Percentiles rank a stretch among this genome's conserved stretches.
Evolutionary conservation across 2,113 vertebrate species (phyloP).

Genomic region (Menidia beryllina): DNA sequence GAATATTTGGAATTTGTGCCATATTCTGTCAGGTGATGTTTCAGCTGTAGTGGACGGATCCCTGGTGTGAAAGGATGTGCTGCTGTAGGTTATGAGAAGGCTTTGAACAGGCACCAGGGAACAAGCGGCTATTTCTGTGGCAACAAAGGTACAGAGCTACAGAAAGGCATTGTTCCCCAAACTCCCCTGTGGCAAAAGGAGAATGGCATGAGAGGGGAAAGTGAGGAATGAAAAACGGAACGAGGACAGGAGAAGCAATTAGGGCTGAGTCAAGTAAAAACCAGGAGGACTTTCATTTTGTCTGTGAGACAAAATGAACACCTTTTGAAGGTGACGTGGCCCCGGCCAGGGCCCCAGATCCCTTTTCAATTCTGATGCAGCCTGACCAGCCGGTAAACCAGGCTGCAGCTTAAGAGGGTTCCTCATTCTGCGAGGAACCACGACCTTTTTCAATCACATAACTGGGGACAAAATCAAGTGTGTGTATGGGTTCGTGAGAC

Average conservation of each 20-base stretch:
- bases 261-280: constrained; percentile 37
- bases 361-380: constrained; percentile 39
- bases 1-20: neutral
- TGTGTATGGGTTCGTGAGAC: constrained; percentile 10
- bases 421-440: constrained; percentile 2
- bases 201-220: constrained; percentile 42
- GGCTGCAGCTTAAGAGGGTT: constrained; percentile 12
- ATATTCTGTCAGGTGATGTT: constrained; percentile 6
- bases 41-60: neutral
- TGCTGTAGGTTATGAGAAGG: constrained; percentile 36
- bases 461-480: constrained; percentile 6
- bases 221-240: constrained; percentile 27
- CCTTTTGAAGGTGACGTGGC: constrained; percentile 46
- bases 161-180: constrained; percentile 50
- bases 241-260: constrained; percentile 56
- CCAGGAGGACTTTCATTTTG: constrained; percentile 55
- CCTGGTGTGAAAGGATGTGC: constrained; percentile 38
- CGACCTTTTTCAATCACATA: neutral
- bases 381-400: constrained; percentile 18
- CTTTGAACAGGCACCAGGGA: constrained; percentile 54
- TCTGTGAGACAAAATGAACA: constrained; percentile 57
- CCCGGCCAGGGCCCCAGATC: constrained; percentile 33
- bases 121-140: constrained; percentile 71
- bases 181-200: constrained; percentile 55
- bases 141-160: constrained; percentile 58